Conservation (phyloP, 1,140 invertebrate genomes). For the Rhagoletis zephyria region DNA sequence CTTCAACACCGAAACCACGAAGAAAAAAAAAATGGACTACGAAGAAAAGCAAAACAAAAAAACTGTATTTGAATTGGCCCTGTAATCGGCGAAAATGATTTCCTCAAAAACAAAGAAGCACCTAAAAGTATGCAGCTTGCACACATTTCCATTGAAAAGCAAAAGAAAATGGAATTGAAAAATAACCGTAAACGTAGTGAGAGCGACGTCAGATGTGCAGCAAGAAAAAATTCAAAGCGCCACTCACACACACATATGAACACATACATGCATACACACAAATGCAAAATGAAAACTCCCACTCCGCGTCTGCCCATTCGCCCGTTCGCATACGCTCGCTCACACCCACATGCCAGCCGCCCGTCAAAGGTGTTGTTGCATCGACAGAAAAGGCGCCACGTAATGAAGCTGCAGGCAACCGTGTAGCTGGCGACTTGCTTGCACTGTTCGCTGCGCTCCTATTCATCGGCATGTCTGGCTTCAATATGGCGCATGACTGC, state of each 20-base stretch:
- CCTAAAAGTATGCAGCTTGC: slow-evolving; percentile 52
- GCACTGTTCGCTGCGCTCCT: slow-evolving; percentile 36
- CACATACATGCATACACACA: neutral
- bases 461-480: slow-evolving; percentile 36
- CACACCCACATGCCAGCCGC: neutral
- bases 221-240: slow-evolving; percentile 3
- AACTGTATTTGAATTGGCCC: neutral
- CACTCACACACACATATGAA: neutral
- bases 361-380: slow-evolving; percentile 10
- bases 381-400: neutral
- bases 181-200: neutral
- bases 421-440: neutral
- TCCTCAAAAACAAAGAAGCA: slow-evolving; percentile 43
- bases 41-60: slow-evolving; percentile 42
- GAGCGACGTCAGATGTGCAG: neutral
- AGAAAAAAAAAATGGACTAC: neutral
- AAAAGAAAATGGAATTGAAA: slow-evolving; percentile 3
- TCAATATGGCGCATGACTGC: slow-evolving; percentile 51
- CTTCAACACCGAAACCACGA: slow-evolving; percentile 26
- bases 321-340: neutral
- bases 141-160: neutral
- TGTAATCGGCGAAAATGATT: slow-evolving; percentile 33
- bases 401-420: neutral
- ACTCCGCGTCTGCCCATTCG: neutral
- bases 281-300: neutral